A percentile compares a stretch with the other conserved stretches of the same genome.
phyloP scores from a whole-genome alignment of 2,888 invertebrate genomes.

The Anodontia alba region DNA sequence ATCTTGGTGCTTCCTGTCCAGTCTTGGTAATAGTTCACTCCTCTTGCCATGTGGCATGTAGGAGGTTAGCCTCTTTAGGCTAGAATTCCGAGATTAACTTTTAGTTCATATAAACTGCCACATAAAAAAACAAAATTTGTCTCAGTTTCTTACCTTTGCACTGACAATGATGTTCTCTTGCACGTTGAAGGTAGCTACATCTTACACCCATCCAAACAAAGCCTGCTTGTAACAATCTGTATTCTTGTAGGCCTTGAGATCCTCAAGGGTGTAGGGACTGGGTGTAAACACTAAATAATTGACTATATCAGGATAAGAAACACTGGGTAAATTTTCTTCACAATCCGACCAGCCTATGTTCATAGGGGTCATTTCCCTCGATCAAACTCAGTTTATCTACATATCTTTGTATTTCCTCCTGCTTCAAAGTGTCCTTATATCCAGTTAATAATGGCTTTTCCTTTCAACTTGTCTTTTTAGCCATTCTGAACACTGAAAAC shows the following conservation, averaged over 20 bases:
- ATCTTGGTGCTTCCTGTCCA: no score
- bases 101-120: background rate
- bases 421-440: background rate
- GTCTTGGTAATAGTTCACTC: no score
- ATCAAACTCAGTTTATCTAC: conserved; percentile 37
- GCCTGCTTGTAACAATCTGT: background rate
- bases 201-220: background rate
- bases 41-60: no score
- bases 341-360: conserved; percentile 30
- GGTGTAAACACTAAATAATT: conserved; percentile 32
- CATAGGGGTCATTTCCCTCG: conserved; percentile 39
- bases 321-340: conserved; percentile 21
- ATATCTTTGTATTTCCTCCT: conserved; percentile 31
- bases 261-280: conserved; percentile 39
- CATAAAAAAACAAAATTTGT: background rate
- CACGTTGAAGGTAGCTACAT: background rate
- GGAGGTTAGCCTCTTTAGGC: background rate
- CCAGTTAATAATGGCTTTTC: background rate
- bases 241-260: conserved; percentile 39
- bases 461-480: background rate
- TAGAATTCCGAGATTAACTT: background rate
- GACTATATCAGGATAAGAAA: conserved; percentile 38
- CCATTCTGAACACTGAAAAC: background rate
- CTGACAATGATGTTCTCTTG: background rate
- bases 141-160: background rate